Evolutionary conservation across 2,113 vertebrate species (phyloP).

Genomic region (Girardinichthys multiradiatus): DNA sequence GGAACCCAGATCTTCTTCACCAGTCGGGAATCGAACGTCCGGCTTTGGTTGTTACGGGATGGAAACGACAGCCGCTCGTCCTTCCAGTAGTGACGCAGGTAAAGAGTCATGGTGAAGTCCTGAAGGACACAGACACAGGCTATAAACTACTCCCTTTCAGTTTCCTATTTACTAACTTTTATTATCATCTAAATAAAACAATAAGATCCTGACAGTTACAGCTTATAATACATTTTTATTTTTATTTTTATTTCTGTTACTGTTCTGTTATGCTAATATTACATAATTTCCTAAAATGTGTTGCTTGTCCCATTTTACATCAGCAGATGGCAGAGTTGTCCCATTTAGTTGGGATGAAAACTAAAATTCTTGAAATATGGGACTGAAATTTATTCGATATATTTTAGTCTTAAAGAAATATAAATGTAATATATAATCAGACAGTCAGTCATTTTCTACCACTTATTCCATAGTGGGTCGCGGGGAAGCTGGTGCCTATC

Average conservation of each 20-base stretch:
- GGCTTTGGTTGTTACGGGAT: conserved; percentile 88
- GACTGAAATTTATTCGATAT: background rate
- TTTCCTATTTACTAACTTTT: background rate
- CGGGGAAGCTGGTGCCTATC: no score
- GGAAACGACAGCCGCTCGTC: conserved; percentile 91
- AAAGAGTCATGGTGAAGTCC: conserved; percentile 96
- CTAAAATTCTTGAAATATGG: background rate
- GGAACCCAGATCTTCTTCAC: conserved; percentile 95
- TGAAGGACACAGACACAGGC: conserved; percentile 30
- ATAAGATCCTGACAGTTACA: background rate
- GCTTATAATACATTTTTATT: background rate
- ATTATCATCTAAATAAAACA: background rate
- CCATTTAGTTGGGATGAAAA: no score
- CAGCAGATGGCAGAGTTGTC: background rate
- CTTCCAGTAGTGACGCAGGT: conserved; percentile 96
- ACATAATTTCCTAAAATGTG: background rate
- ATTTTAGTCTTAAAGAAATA: background rate
- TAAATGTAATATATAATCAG: background rate
- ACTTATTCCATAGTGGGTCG: no score
- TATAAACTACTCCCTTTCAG: background rate
- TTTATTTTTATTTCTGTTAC: background rate
- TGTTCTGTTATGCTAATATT: background rate
- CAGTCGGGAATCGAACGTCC: conserved; percentile 90
- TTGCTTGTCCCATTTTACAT: background rate
- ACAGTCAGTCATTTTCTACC: no score